A percentile compares a stretch with the other conserved stretches of the same genome.
These are phyloP conservation scores for Promerops cafer DNA, from an alignment of 2,113 vertebrate genomes.

Conservation along the genomic window DNA sequence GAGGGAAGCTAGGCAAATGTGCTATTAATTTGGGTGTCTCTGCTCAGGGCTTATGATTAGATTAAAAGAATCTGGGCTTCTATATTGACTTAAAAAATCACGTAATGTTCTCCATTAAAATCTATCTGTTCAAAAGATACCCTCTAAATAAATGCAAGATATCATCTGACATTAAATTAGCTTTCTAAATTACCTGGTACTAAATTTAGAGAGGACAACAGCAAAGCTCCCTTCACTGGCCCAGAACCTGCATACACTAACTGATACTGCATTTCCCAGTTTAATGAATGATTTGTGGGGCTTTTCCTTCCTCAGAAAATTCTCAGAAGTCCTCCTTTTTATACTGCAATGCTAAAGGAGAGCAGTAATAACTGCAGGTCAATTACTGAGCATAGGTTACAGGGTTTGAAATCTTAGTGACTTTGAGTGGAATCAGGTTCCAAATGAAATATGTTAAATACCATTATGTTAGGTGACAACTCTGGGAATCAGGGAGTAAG, in stretches of 20 bases:
- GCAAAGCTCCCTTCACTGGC: neutral
- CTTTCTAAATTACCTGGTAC: neutral
- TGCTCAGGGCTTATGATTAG: neutral
- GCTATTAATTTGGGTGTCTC: neutral
- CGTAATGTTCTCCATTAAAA: neutral
- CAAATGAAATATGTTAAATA: constrained; percentile 53
- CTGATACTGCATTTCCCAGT: neutral
- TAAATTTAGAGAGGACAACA: neutral
- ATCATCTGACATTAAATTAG: neutral
- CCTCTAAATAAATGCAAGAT: neutral
- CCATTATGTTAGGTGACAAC: constrained; percentile 19
- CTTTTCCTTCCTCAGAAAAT: neutral
- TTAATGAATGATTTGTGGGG: neutral
- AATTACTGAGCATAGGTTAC: neutral
- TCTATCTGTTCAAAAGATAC: neutral
- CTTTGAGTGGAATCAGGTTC: constrained; percentile 44
- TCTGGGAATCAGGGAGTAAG: neutral
- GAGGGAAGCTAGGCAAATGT: neutral
- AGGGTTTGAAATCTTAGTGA: neutral
- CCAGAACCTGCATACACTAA: neutral
- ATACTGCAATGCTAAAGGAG: neutral
- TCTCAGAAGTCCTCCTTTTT: neutral
- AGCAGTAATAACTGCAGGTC: neutral
- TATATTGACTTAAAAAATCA: neutral
- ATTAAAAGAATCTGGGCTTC: constrained; percentile 1